Percentiles rank a stretch among this genome's conserved stretches.
Conservation (phyloP, 2,797 vertebrate genomes). For the Eulemur mongoz region DNA sequence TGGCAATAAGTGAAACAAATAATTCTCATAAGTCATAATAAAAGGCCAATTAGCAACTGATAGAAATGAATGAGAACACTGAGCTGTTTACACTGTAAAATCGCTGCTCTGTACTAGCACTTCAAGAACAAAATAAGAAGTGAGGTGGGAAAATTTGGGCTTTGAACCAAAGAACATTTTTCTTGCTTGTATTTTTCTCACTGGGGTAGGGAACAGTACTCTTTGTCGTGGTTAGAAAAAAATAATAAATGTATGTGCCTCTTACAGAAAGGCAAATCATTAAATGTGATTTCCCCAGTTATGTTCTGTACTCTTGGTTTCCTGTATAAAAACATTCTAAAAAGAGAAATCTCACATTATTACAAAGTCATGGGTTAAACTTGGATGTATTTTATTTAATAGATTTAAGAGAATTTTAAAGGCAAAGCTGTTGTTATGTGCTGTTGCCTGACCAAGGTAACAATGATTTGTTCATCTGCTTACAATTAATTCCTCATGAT, state of each 20-base stretch:
- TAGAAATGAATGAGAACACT: neutral
- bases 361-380: constrained; percentile 14
- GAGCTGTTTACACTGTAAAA: constrained; percentile 40
- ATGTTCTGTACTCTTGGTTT: neutral
- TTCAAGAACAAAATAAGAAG: constrained; percentile 53
- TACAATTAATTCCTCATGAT: neutral
- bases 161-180: constrained; percentile 59
- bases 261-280: neutral
- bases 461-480: neutral
- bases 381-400: constrained; percentile 27
- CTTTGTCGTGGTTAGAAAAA: neutral
- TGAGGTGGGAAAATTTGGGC: neutral
- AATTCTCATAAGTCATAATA: neutral
- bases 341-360: neutral
- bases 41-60: neutral
- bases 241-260: neutral
- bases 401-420: neutral
- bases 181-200: constrained; percentile 26
- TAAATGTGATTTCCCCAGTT: constrained; percentile 10
- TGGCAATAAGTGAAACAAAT: neutral
- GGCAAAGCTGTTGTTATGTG: neutral
- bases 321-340: constrained; percentile 22
- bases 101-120: neutral
- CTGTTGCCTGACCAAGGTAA: neutral
- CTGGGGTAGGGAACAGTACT: neutral